Base-by-base conservation (phyloP, 2,113 vertebrate genomes). In the Rallus limicola region DNA sequence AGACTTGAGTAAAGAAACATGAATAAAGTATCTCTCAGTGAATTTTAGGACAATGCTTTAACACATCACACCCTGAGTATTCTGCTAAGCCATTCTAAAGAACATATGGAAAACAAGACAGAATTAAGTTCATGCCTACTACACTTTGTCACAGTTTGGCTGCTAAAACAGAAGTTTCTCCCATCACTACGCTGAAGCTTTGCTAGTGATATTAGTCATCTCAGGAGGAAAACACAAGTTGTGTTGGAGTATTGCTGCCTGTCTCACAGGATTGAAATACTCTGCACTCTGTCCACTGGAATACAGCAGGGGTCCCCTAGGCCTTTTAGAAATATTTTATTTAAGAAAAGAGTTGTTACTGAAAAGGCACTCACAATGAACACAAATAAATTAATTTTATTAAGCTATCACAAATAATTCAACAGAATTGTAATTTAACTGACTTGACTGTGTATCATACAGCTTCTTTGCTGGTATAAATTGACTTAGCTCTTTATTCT, bases 91-190 rank as follows among this genome's bases (percentile, higher is more conserved):
- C 40, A 18, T 80, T 83, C 53, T 69, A 17, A 81, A 42, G 38
- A 72, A 34, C 24, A 34, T 24, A 50, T 20, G 38, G 65, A 89
- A 82, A 69, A 81, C 34, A 80, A 74, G 89, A 62, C 55, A 82
- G 52, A 86, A 84, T 62, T 69, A 72, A 77, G 34, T 76, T 83
- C 80, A 76, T 75, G 65, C 25, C 82, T 95, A 46, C 82, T 92
- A 58, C 23, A 36, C 46, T 52, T 64, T 78, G 28, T 59, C 87
- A 75, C 40, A 44, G 17, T 67, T 50, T 77, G 71, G 46, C 72
- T 91, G 90, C 77, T 91, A 75, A 87, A 94, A 56, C 74, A 91
- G 82, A 89, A 91, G 48, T 34, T 90, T 50, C 53, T 83, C 34
- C 63, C 79, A 25, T 40, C 60, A 28, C 48, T 56, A 6, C 33